Percentiles rank a stretch among this genome's conserved stretches.
Evolutionary conservation across 2,797 vertebrate genomes (phyloP).

Genomic region (Galagoides demidoff): DNA sequence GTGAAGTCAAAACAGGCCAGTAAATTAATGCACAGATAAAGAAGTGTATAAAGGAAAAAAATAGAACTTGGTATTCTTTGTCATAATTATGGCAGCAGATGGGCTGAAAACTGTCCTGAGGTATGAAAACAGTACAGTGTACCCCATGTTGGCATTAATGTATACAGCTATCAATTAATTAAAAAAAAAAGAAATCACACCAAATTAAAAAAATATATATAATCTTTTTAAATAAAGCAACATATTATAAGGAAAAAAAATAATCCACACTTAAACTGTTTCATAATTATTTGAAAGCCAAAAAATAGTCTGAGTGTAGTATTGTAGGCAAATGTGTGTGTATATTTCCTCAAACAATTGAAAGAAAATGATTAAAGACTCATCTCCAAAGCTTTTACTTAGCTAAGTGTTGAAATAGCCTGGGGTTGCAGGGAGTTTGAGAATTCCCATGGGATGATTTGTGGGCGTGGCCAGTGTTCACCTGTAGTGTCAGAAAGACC

Average conservation of each 20-base stretch:
- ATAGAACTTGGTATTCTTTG: background rate
- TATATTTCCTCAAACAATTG: background rate
- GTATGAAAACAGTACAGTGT: no score
- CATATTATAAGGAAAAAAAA: no score
- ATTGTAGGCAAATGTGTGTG: background rate
- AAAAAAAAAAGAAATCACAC: no score
- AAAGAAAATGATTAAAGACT: conserved; percentile 10
- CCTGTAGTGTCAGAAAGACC: background rate
- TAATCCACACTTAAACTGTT: background rate
- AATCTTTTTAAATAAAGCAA: no score
- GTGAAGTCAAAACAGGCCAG: background rate
- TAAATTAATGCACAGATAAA: background rate
- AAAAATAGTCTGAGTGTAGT: background rate
- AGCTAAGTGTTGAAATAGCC: background rate
- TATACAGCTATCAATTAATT: no score
- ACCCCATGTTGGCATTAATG: no score
- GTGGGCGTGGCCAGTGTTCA: background rate
- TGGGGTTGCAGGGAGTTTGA: conserved; percentile 27
- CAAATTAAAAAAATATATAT: no score
- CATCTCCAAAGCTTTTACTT: background rate
- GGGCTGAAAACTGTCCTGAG: background rate
- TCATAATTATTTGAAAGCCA: background rate
- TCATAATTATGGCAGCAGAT: background rate
- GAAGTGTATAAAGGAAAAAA: background rate
- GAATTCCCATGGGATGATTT: conserved; percentile 51